Evolutionary conservation across 2,797 vertebrate genomes (phyloP).

Genomic region (Valencia hispanica): DNA sequence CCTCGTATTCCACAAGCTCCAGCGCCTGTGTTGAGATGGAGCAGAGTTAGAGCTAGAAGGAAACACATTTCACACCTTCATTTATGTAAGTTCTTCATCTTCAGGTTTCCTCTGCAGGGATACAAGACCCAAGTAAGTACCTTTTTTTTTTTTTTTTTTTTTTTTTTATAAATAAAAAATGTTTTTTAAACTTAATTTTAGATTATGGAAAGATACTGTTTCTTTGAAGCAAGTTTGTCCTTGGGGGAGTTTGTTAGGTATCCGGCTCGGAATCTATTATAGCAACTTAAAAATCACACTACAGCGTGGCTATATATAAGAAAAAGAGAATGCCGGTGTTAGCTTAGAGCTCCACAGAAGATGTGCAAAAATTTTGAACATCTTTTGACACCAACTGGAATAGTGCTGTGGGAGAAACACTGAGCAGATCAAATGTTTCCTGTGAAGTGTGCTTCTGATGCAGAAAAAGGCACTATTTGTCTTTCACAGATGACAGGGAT

Average conservation of each 20-base stretch:
- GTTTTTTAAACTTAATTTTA: constrained; percentile 17
- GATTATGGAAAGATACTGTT: background rate
- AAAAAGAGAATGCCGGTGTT: background rate
- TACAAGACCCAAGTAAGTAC: constrained; percentile 70
- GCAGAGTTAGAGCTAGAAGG: constrained; percentile 57
- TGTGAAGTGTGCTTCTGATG: background rate
- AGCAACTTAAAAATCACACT: constrained; percentile 1
- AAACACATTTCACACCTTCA: constrained; percentile 26
- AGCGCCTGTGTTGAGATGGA: constrained; percentile 53
- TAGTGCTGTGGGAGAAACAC: background rate
- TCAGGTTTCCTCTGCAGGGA: constrained; percentile 26
- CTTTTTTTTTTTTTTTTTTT: no score
- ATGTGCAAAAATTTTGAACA: background rate
- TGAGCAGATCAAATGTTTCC: background rate
- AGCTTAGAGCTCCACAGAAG: background rate
- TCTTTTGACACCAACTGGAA: background rate
- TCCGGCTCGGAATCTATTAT: background rate
- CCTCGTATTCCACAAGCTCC: constrained; percentile 56
- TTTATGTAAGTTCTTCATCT: constrained; percentile 20
- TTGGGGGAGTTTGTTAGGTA: constrained; percentile 17
- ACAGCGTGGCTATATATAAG: background rate
- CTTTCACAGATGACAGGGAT: constrained; percentile 46
- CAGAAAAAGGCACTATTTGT: constrained; percentile 16
- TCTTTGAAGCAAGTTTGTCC: constrained; percentile 12
- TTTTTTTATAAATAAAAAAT: background rate